phyloP scores from a whole-genome alignment of 2,113 vertebrate species.

The Lynx canadensis region DNA sequence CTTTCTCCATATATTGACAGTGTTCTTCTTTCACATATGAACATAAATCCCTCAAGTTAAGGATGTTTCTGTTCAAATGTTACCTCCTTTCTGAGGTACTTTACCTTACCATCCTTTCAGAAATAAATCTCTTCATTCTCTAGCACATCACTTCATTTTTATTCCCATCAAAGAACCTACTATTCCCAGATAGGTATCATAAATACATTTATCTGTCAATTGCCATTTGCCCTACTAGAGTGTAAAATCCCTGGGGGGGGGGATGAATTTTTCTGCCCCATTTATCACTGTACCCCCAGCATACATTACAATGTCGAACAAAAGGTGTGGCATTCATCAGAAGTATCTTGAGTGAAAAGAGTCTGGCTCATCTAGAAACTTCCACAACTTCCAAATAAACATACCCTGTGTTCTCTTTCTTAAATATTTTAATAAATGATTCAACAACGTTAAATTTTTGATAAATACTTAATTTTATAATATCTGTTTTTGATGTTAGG shows the following conservation, averaged over 20 bases:
- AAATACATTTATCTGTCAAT: not conserved
- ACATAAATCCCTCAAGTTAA: not conserved
- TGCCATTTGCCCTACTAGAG: not conserved
- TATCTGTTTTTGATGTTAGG: not conserved
- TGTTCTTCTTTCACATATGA: not conserved
- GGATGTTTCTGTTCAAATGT: not conserved
- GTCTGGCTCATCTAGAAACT: not conserved
- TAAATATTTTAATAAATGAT: slow-evolving; percentile 4
- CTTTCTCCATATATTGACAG: not conserved
- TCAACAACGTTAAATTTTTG: not conserved
- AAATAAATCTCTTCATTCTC: slow-evolving; percentile 9
- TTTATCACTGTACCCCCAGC: not conserved
- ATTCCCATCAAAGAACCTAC: not conserved
- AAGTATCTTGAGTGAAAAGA: not conserved
- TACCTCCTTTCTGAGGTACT: not conserved
- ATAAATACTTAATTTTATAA: not conserved
- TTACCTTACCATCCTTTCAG: not conserved
- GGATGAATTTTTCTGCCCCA: not conserved
- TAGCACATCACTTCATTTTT: not conserved
- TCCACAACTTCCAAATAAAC: not conserved
- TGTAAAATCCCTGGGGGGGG: not conserved
- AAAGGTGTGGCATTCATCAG: not conserved
- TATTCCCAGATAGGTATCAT: not conserved
- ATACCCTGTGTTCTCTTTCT: not conserved
- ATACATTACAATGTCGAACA: not conserved